Conservation (phyloP, 2,113 vertebrate genomes). For the Strix uralensis region DNA sequence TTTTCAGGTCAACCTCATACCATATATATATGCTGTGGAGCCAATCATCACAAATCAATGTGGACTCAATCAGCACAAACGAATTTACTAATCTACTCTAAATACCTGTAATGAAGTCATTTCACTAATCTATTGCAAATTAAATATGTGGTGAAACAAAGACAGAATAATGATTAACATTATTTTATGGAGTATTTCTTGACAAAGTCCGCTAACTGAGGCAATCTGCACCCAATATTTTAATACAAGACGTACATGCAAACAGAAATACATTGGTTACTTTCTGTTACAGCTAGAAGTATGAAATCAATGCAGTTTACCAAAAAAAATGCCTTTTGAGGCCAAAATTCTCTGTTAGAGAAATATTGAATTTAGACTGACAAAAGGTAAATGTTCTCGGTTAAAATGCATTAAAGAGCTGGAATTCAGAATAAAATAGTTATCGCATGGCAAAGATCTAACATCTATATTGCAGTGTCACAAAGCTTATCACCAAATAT, state of each 20-base stretch:
- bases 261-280: not conserved
- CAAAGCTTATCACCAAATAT: not conserved
- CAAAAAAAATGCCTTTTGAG: not conserved
- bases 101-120: constrained; percentile 59
- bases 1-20: constrained; percentile 4
- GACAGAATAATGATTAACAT: constrained; percentile 32
- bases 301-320: not conserved
- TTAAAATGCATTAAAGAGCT: not conserved
- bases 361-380: not conserved
- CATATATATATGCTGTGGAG: not conserved
- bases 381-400: not conserved
- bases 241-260: not conserved
- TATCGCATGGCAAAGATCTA: not conserved
- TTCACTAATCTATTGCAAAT: constrained; percentile 46
- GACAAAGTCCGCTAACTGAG: not conserved
- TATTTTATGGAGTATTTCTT: not conserved
- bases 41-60: constrained; percentile 56
- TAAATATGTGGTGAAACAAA: constrained; percentile 46
- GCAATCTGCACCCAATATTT: not conserved
- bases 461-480: no score
- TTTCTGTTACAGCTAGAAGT: not conserved
- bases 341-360: not conserved
- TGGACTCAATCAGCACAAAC: constrained; percentile 48
- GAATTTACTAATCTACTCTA: constrained; percentile 55
- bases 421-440: not conserved